Percentiles rank a stretch among this genome's conserved stretches.
phyloP scores from a whole-genome alignment of 2,113 vertebrate species.

The Galbula dea region DNA sequence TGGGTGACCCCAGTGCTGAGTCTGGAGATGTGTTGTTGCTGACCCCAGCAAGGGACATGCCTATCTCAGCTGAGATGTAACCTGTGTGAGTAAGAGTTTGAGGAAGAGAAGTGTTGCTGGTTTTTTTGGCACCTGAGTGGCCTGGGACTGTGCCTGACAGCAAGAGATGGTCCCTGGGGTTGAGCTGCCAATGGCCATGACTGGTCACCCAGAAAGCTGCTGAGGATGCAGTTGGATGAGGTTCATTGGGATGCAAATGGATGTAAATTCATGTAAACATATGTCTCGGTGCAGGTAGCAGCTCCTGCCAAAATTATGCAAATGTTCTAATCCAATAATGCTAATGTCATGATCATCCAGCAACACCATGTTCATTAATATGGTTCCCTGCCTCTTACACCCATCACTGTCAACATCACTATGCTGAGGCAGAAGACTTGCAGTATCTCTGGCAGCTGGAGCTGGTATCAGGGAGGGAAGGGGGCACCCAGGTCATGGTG shows the following conservation, averaged over 20 bases:
- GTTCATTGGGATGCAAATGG: slow-evolving; percentile 38
- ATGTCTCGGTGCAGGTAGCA: slow-evolving; percentile 22
- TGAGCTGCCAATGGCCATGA: not conserved
- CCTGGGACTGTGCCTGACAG: not conserved
- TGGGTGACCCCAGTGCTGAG: not conserved
- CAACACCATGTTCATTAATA: slow-evolving; percentile 6
- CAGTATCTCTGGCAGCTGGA: not conserved
- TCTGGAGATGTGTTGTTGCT: not conserved
- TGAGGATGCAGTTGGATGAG: not conserved
- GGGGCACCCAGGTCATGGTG: not conserved
- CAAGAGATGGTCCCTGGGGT: not conserved
- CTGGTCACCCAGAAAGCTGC: not conserved
- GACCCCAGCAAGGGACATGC: not conserved
- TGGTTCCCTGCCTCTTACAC: slow-evolving; percentile 16
- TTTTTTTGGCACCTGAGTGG: not conserved
- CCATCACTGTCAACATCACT: not conserved
- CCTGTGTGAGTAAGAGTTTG: not conserved
- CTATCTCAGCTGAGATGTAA: not conserved
- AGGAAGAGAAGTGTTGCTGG: not conserved
- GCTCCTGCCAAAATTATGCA: slow-evolving; percentile 51
- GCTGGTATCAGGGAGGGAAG: not conserved
- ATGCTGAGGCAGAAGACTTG: not conserved
- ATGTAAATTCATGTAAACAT: slow-evolving; percentile 53
- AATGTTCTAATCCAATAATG: slow-evolving; percentile 52
- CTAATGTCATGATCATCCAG: slow-evolving; percentile 53